Conservation (phyloP, 2,113 vertebrate species). For the Salvelinus alpinus region DNA sequence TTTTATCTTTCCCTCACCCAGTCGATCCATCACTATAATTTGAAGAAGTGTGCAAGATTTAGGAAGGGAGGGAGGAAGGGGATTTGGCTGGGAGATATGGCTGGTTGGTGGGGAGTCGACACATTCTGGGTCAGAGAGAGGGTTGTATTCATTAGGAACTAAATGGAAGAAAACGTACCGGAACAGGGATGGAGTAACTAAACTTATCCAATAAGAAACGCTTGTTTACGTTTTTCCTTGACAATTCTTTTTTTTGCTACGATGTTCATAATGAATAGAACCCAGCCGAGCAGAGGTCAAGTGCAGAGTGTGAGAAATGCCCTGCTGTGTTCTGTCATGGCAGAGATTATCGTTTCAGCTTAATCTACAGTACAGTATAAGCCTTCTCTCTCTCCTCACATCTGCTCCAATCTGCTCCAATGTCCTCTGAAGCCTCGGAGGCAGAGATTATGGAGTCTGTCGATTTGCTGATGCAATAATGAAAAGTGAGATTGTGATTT, state of each 20-base stretch:
- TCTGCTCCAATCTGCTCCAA: neutral
- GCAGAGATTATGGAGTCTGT: neutral
- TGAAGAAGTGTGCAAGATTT: neutral
- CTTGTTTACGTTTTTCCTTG: too few species aligned
- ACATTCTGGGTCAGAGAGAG: neutral
- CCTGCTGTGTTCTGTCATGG: conserved; percentile 14
- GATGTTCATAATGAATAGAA: neutral
- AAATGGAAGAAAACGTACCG: too few species aligned
- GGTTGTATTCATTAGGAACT: too few species aligned
- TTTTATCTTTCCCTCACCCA: neutral
- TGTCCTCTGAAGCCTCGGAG: neutral
- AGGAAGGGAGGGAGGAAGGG: neutral
- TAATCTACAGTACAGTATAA: too few species aligned
- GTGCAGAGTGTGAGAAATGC: conserved; percentile 8
- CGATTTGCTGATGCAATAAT: conserved; percentile 27
- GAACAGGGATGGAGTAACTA: too few species aligned
- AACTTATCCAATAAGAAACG: too few species aligned
- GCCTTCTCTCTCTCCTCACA: neutral
- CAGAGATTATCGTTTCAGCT: neutral
- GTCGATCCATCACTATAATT: neutral
- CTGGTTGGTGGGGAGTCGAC: neutral
- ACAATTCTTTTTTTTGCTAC: too few species aligned
- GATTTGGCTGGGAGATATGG: neutral
- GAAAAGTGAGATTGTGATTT: conserved; percentile 14
- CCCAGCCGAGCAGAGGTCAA: conserved; percentile 13